These are phyloP conservation scores for Mamestra configurata DNA, from an alignment of 1,140 invertebrate species.

Conservation along the genomic window DNA sequence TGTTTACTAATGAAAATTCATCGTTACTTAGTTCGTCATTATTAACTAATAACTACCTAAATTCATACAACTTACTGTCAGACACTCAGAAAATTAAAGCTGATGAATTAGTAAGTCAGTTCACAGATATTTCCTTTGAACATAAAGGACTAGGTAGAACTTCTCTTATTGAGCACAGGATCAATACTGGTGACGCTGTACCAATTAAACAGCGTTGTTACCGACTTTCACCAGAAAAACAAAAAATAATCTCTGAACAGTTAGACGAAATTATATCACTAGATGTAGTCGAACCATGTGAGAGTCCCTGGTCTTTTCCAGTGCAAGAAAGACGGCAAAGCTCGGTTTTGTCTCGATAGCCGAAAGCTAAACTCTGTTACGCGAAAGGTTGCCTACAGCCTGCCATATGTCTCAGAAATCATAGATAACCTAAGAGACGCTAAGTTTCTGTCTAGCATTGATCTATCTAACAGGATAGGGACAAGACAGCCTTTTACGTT, in stretches of 20 bases:
- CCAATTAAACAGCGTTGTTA: constrained; percentile 59
- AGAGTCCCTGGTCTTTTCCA: constrained; percentile 42
- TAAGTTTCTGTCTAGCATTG: constrained; percentile 66
- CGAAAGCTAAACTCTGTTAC: constrained; percentile 61
- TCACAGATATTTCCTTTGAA: background rate
- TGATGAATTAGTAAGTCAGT: background rate
- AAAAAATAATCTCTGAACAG: constrained; percentile 1
- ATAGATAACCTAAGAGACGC: background rate
- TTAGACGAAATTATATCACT: constrained; percentile 37
- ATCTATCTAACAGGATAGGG: constrained; percentile 63
- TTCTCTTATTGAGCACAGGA: constrained; percentile 50
- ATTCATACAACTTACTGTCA: constrained; percentile 34
- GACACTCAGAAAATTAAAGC: background rate
- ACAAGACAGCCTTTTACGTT: constrained; percentile 68
- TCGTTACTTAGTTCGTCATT: background rate
- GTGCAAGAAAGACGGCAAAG: constrained; percentile 42
- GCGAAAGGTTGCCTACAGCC: background rate
- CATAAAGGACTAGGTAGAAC: constrained; percentile 52
- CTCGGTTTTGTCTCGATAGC: constrained; percentile 53
- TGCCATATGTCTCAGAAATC: background rate
- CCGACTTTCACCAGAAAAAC: constrained; percentile 28
- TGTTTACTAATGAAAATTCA: background rate
- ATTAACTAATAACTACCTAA: background rate
- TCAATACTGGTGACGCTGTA: constrained; percentile 55
- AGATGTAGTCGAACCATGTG: constrained; percentile 40